Evolutionary conservation across 2,113 vertebrate species (phyloP).

Genomic region (Podiceps cristatus): DNA sequence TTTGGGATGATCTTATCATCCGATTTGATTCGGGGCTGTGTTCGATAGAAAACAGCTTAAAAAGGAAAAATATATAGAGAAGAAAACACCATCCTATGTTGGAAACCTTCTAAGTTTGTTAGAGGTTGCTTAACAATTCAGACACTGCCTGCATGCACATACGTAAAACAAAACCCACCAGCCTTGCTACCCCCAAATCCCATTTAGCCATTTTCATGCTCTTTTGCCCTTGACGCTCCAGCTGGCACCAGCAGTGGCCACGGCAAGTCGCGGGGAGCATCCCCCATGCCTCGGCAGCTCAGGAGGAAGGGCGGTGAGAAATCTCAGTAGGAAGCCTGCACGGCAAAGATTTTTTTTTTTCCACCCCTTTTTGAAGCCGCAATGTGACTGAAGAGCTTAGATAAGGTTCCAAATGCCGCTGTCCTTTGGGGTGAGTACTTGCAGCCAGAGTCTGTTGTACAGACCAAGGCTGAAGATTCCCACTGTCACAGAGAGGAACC

Average conservation of each 20-base stretch:
- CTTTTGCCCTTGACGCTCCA: slow-evolving; percentile 19
- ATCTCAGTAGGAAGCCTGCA: slow-evolving; percentile 41
- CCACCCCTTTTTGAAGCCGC: neutral
- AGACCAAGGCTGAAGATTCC: neutral
- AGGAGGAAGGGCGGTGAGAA: neutral
- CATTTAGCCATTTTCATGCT: slow-evolving; percentile 29
- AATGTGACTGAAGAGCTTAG: neutral
- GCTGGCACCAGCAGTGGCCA: slow-evolving; percentile 37
- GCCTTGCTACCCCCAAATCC: neutral
- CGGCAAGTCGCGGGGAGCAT: neutral
- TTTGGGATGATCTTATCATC: neutral
- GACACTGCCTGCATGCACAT: neutral
- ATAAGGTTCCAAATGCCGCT: neutral
- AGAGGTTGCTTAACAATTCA: neutral
- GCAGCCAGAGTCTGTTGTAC: neutral
- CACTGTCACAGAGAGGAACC: neutral
- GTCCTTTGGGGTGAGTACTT: neutral
- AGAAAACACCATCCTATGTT: neutral
- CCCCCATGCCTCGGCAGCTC: neutral
- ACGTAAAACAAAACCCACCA: neutral
- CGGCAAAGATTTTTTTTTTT: neutral
- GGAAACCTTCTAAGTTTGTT: neutral
- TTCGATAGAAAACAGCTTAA: neutral
- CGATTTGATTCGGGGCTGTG: neutral
- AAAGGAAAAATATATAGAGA: neutral